These are phyloP conservation scores for Candoia aspera DNA, from an alignment of 2,113 vertebrate species.

Conservation along the genomic window DNA sequence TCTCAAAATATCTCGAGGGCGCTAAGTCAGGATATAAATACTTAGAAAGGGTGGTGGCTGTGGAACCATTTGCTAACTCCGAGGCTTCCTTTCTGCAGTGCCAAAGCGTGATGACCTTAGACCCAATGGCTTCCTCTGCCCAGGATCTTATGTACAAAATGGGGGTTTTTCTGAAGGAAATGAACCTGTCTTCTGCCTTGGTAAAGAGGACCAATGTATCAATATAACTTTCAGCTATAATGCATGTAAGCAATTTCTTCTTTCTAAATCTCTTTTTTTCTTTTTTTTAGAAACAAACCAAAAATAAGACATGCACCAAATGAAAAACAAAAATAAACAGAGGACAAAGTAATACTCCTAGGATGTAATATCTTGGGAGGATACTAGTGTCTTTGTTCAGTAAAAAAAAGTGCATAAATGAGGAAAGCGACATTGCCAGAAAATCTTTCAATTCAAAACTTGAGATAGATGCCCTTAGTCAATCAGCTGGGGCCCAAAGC, in stretches of 20 bases:
- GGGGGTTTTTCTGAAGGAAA: not conserved
- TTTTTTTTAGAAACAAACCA: no score
- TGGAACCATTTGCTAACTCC: not conserved
- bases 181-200: not conserved
- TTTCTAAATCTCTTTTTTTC: not conserved
- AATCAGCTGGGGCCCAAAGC: no score
- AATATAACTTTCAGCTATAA: rapidly evolving
- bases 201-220: not conserved
- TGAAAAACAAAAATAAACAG: not conserved
- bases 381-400: no score
- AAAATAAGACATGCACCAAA: not conserved
- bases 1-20: not conserved
- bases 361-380: no score
- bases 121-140: not conserved
- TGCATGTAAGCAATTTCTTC: not conserved
- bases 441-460: no score
- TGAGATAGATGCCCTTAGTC: no score
- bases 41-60: not conserved
- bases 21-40: not conserved
- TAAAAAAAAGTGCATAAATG: no score
- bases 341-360: not conserved
- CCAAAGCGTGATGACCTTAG: not conserved
- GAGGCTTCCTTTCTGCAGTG: not conserved
- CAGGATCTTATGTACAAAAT: not conserved
- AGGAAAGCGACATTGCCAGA: no score